These are phyloP conservation scores for Ibycter americanus DNA, from an alignment of 2,797 vertebrate species.

Conservation along the genomic window DNA sequence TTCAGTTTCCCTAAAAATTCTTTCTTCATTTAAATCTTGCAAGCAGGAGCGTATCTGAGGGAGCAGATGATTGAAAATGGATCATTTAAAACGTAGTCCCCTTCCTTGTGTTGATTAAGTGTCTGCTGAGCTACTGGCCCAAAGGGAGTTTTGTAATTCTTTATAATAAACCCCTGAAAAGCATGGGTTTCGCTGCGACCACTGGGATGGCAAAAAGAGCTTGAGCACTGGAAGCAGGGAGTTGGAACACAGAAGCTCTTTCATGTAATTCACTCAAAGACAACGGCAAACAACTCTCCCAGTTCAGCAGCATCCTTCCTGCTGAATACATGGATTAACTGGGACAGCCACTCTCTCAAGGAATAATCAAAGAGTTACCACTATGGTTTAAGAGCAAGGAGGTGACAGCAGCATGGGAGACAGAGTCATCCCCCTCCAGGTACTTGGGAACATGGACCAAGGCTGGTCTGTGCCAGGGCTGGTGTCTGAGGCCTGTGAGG, in stretches of 20 bases:
- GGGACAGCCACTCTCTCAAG: background rate
- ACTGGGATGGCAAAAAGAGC: background rate
- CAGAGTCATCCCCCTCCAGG: no score
- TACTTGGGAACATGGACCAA: background rate
- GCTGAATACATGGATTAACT: background rate
- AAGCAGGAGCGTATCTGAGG: background rate
- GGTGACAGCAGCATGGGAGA: background rate
- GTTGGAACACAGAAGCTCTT: background rate
- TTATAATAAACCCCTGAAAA: slow-evolving; percentile 6
- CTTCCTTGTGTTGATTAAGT: background rate
- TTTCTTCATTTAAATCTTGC: slow-evolving; percentile 31
- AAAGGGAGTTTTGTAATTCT: background rate
- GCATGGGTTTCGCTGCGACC: background rate
- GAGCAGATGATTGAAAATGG: slow-evolving; percentile 11
- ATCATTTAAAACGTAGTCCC: slow-evolving; percentile 1
- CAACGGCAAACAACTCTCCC: background rate
- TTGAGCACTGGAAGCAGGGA: background rate
- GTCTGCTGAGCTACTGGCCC: background rate
- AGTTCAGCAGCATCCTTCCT: background rate
- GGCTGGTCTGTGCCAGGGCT: background rate
- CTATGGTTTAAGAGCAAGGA: background rate
- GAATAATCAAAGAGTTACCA: background rate
- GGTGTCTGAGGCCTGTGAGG: background rate
- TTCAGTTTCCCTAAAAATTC: slow-evolving; percentile 5
- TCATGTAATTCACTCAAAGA: background rate